phyloP scores from a whole-genome alignment of 2,797 vertebrate genomes.

The Nannoperca obscura region DNA sequence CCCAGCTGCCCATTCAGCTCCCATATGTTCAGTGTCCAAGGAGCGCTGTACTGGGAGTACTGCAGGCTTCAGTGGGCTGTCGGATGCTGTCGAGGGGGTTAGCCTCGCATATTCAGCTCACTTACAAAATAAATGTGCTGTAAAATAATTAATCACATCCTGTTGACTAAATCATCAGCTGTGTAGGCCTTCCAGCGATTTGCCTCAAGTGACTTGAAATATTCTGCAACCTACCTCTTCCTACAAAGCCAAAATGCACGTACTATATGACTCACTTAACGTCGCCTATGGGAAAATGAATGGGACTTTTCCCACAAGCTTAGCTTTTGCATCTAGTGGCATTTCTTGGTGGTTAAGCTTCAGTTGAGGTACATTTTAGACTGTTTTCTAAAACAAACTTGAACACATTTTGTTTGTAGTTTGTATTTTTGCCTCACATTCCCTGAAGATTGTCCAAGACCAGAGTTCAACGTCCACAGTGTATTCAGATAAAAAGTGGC shows the following conservation, averaged over 20 bases:
- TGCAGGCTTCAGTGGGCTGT: slow-evolving; percentile 39
- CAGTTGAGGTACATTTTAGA: not conserved
- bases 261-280: too few relatives aligned
- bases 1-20: slow-evolving; percentile 65
- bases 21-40: slow-evolving; percentile 65
- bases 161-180: slow-evolving; percentile 22
- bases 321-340: too few relatives aligned
- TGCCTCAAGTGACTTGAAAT: slow-evolving; percentile 1
- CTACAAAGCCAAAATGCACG: not conserved
- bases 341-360: not conserved
- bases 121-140: slow-evolving; percentile 48
- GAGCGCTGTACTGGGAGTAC: slow-evolving; percentile 29
- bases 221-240: not conserved
- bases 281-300: too few relatives aligned
- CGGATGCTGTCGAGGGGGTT: slow-evolving; percentile 1
- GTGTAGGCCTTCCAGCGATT: slow-evolving; percentile 5
- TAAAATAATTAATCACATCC: slow-evolving; percentile 46
- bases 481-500: not conserved
- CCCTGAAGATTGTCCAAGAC: not conserved
- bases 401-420: not conserved
- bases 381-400: too few relatives aligned
- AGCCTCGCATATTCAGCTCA: slow-evolving; percentile 24
- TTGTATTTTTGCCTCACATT: not conserved
- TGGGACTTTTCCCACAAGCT: too few relatives aligned
- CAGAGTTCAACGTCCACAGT: not conserved